Evolutionary conservation across 2,888 invertebrate species (phyloP).

Genomic region (Mythimna vitellina): DNA sequence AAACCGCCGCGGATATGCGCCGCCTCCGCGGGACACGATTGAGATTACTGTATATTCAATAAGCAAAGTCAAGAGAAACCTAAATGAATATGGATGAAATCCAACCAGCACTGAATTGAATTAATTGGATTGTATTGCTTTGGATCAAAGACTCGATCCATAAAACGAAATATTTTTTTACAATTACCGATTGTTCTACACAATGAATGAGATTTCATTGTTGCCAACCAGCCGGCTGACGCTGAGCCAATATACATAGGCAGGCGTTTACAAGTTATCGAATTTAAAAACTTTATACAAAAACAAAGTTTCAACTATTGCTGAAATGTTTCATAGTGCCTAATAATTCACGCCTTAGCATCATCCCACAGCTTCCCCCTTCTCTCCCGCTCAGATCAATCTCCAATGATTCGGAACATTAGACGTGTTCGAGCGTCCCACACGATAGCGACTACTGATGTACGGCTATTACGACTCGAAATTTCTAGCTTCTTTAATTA

Average conservation of each 20-base stretch:
- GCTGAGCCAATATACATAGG: neutral
- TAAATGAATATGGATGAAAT: neutral
- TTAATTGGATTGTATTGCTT: neutral
- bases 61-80: neutral
- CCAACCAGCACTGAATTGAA: neutral
- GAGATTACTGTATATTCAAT: neutral
- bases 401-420: slow-evolving; percentile 18
- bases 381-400: neutral
- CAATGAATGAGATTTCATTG: neutral
- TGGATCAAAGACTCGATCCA: neutral
- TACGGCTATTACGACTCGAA: slow-evolving; percentile 27
- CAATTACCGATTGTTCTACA: neutral
- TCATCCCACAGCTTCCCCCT: neutral
- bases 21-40: neutral
- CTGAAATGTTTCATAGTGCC: neutral
- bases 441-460: slow-evolving; percentile 29
- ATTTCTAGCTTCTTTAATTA: slow-evolving; percentile 44
- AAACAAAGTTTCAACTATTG: neutral
- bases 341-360: neutral
- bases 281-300: neutral
- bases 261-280: neutral
- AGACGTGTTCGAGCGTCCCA: slow-evolving; percentile 8
- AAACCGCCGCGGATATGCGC: slow-evolving; percentile 18
- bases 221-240: neutral
- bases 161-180: neutral